Conservation (phyloP, 2,797 vertebrate species). For the Potorous gilbertii region DNA sequence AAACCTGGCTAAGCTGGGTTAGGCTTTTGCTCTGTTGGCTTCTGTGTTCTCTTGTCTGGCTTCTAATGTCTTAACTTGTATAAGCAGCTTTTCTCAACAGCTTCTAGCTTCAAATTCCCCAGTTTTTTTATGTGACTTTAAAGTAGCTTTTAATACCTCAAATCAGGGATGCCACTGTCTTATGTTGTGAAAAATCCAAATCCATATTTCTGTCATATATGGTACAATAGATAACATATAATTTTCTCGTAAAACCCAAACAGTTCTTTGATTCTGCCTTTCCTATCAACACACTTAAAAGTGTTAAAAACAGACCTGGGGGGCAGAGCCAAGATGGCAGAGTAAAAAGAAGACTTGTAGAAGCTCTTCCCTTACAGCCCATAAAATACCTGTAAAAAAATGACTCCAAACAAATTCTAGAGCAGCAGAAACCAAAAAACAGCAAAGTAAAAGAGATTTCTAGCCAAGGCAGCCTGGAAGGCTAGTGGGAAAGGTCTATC, state of each 20-base stretch:
- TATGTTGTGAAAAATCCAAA: neutral
- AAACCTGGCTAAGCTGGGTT: neutral
- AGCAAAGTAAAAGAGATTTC: too few species aligned
- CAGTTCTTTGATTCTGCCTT: neutral
- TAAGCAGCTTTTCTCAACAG: neutral
- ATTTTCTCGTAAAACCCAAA: neutral
- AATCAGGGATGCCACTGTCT: neutral
- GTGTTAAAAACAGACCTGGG: neutral
- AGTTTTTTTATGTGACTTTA: neutral
- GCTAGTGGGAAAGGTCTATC: too few species aligned
- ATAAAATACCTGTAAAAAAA: too few species aligned
- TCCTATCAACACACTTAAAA: neutral
- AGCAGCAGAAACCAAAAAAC: too few species aligned
- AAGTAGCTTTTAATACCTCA: neutral
- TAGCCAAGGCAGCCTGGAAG: too few species aligned
- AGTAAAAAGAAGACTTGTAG: too few species aligned
- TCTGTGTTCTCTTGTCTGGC: neutral
- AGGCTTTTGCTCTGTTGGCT: neutral
- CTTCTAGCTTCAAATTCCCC: neutral
- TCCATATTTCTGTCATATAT: neutral
- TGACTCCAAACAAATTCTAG: too few species aligned
- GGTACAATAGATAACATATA: neutral
- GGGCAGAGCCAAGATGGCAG: too few species aligned
- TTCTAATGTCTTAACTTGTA: neutral
- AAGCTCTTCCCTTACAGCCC: too few species aligned